Evolutionary conservation across 1,140 invertebrate species (phyloP).

Genomic region (Polypedilum pembai): DNA sequence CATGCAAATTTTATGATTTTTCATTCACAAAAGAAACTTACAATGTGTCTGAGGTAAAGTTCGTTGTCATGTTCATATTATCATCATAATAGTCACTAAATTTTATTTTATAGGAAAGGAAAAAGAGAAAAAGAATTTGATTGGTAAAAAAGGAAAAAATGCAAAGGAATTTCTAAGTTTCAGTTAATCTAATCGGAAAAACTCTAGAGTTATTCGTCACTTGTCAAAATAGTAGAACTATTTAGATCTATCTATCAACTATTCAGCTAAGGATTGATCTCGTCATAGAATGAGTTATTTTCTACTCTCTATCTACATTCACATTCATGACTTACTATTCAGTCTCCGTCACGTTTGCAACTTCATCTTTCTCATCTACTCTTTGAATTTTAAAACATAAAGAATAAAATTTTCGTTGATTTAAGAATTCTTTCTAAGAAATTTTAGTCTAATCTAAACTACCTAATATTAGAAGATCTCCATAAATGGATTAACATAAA

Average conservation of each 20-base stretch:
- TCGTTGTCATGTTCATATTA: background rate
- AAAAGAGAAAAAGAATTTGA: background rate
- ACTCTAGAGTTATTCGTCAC: background rate
- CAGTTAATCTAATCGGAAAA: background rate
- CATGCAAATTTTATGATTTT: background rate
- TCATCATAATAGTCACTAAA: constrained; percentile 12
- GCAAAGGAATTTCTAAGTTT: background rate
- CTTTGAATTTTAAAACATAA: background rate
- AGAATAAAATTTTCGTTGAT: background rate
- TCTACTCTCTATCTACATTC: background rate
- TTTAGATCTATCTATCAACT: background rate
- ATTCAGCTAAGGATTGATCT: constrained; percentile 11
- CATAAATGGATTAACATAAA: background rate
- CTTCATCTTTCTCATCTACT: background rate
- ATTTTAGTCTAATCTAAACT: background rate
- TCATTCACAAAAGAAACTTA: background rate
- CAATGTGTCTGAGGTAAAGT: background rate
- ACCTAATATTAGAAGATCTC: background rate
- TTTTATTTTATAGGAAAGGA: background rate
- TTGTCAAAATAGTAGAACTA: background rate
- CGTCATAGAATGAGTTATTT: background rate
- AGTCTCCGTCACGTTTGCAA: background rate
- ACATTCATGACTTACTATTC: background rate
- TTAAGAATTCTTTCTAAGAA: background rate
- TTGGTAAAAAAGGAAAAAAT: background rate